Evolutionary conservation across 1,140 invertebrate species (phyloP).

Genomic region (Drosophila leontia): DNA sequence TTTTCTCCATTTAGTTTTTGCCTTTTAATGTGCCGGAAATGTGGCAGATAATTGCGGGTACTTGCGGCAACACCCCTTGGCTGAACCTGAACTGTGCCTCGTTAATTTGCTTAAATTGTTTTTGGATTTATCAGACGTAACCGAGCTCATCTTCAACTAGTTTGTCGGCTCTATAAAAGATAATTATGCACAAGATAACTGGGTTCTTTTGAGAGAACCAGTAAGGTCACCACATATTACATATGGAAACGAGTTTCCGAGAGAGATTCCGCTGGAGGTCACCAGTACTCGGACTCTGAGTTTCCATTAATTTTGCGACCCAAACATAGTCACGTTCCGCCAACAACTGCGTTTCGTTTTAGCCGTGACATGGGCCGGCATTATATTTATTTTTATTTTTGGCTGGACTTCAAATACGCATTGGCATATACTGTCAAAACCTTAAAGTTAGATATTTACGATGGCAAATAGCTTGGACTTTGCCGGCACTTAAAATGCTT

Average conservation of each 20-base stretch:
- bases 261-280: constrained; percentile 27
- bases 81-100: constrained; percentile 27
- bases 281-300: not conserved
- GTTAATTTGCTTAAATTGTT: constrained; percentile 48
- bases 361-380: constrained; percentile 63
- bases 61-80: constrained; percentile 10
- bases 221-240: constrained; percentile 42
- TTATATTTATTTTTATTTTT: constrained; percentile 11
- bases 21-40: constrained; percentile 69
- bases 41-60: constrained; percentile 16
- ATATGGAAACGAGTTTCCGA: constrained; percentile 31
- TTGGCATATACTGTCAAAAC: constrained; percentile 15
- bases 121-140: constrained; percentile 27
- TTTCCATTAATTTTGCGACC: constrained; percentile 7
- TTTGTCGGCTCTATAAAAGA: constrained; percentile 19
- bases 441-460: constrained; percentile 58
- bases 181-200: constrained; percentile 28
- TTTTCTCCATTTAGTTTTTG: constrained; percentile 9
- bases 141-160: constrained; percentile 29
- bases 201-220: constrained; percentile 23
- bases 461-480: constrained; percentile 44
- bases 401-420: constrained; percentile 10
- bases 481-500: constrained; percentile 68
- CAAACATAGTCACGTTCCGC: constrained; percentile 71
- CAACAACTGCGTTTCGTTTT: constrained; percentile 2